Evolutionary conservation across 1,140 invertebrate species (phyloP), one percentile per base, ranked within the genome.

Genomic region (Drosophila sproati): DNA sequence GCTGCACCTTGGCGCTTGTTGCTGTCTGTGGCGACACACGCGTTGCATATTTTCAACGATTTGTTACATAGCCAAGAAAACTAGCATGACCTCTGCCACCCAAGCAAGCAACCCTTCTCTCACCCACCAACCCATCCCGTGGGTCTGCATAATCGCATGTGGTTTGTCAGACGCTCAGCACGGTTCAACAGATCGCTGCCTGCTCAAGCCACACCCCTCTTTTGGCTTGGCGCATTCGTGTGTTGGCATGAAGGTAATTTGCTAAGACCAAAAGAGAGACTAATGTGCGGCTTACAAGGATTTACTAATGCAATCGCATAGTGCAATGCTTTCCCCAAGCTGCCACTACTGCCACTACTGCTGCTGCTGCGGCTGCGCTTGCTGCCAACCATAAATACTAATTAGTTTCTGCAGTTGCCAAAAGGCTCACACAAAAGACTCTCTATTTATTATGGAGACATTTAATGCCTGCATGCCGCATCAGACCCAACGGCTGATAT

Each of bases 251-350:
- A 66, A 87, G 82, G 82, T 86, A 86, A 86, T 86, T 86, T 86
- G 78, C 75, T 87, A 82, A 82, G 76, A 82, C 82, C 70, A 75
- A 82, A 82, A 82, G 73, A 70, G 73, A 85, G 78, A 86, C 82
- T 86, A 86, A 86, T 86, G 82, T 82, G 78, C 52, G 78, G 82
- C 81, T 86, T 86, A 86, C 82, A 86, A 87, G 82, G 82, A 86
- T 86, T 87, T 87, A 86, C 82, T 77, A 82, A 81, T 86, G 82
- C 82, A 87, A 87, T 87, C 81, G 82, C 82, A 79, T 68, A 60
- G 63, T 67, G 78, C 78, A 47, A 29, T 61, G 54, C 59, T 55
- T 68, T 48, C 37, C 5, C 48, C 39, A 34, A 20, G 48, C 48
- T 45, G 45, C 7, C 50, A 32, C 28, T 10, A 10, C 12, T 50